Conservation (phyloP, 2,888 invertebrate genomes). For the Lasioglossum morio region DNA sequence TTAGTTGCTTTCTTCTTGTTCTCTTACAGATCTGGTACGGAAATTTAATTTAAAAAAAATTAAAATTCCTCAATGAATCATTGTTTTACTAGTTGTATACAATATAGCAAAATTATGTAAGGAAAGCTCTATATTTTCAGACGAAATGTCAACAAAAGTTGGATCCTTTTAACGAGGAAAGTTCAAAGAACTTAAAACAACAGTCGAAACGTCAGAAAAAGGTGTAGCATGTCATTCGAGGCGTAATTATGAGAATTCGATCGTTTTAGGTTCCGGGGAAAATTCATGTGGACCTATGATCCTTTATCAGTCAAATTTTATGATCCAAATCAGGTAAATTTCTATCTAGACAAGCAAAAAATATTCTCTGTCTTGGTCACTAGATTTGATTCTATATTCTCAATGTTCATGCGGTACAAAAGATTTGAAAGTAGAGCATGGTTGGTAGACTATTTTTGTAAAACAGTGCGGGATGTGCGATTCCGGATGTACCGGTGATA, state of each 20-base stretch:
- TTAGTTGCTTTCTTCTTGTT: not conserved
- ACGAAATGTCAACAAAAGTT: not conserved
- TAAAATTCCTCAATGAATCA: not conserved
- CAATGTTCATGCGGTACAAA: too few relatives aligned
- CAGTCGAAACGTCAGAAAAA: not conserved
- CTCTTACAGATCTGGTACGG: too few relatives aligned
- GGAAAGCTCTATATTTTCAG: not conserved
- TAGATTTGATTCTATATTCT: too few relatives aligned
- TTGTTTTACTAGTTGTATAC: not conserved
- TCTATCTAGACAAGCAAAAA: not conserved
- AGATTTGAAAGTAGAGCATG: not conserved
- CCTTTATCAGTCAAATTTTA: not conserved
- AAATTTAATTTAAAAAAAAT: too few relatives aligned
- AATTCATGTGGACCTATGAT: not conserved
- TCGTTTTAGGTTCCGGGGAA: not conserved
- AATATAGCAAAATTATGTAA: not conserved
- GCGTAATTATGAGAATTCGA: slow-evolving; percentile 14
- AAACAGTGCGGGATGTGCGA: not conserved
- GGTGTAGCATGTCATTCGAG: not conserved
- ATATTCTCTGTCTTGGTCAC: too few relatives aligned
- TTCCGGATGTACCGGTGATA: not conserved
- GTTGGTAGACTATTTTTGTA: not conserved
- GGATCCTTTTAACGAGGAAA: not conserved
- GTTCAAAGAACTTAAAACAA: not conserved
- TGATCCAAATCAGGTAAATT: too few relatives aligned